Conservation (phyloP, 2,797 vertebrate genomes). For the Florisuga fusca region DNA sequence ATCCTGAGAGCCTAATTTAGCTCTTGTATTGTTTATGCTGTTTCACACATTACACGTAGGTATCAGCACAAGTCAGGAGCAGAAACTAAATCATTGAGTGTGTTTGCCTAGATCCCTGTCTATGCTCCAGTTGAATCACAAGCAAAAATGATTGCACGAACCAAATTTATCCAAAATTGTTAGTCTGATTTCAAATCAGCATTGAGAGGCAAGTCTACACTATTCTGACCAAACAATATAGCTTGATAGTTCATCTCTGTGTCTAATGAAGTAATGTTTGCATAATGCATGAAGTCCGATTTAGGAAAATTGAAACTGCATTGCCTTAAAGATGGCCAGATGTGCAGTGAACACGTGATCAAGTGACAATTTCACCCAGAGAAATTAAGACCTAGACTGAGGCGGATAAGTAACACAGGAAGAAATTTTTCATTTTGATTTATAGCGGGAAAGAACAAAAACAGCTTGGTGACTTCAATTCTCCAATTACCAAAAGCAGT, state of each 20-base stretch:
- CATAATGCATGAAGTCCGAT: conserved; percentile 54
- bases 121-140: conserved; percentile 53
- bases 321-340: conserved; percentile 52
- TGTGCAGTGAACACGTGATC: conserved; percentile 22
- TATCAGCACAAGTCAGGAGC: background rate
- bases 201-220: background rate
- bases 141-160: conserved; percentile 45
- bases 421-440: background rate
- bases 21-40: conserved; percentile 16
- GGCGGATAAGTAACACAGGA: background rate
- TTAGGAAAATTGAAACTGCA: conserved; percentile 55
- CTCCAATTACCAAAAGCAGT: background rate
- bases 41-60: conserved; percentile 8
- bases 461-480: background rate
- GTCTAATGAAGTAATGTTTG: conserved; percentile 47
- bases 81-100: conserved; percentile 1
- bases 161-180: conserved; percentile 43
- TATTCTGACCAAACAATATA: conserved; percentile 68
- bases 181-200: conserved; percentile 59
- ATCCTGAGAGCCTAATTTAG: conserved; percentile 39
- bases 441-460: background rate
- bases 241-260: conserved; percentile 55
- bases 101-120: conserved; percentile 23
- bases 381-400: background rate
- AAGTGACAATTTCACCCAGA: conserved; percentile 15